phyloP scores from a whole-genome alignment of 92 coral and sea anemone species.

The Siderastrea radians region DNA sequence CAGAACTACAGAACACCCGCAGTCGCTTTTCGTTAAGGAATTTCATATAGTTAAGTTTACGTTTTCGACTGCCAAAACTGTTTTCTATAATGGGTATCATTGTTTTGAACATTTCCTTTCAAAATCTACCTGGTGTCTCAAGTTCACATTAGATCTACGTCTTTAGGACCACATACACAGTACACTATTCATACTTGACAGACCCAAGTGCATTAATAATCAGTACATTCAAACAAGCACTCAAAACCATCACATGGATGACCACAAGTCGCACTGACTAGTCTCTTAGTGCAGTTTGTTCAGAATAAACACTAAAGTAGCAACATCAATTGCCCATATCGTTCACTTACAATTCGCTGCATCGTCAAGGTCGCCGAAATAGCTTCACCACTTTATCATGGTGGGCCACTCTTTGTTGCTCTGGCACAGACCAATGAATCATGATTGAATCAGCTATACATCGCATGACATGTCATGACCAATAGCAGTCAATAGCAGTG shows the following conservation, averaged over 20 bases:
- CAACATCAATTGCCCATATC: background rate
- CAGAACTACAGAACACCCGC: constrained; percentile 20
- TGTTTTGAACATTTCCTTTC: too few species aligned
- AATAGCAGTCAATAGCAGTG: background rate
- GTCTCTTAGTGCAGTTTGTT: background rate
- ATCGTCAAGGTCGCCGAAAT: background rate
- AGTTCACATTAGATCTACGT: background rate
- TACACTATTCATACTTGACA: background rate
- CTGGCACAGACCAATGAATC: background rate
- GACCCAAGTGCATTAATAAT: too few species aligned
- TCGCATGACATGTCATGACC: background rate
- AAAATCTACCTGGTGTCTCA: background rate
- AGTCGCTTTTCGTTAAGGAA: too few species aligned
- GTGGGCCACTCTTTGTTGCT: background rate
- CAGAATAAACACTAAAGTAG: background rate
- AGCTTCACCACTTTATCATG: background rate
- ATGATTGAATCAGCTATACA: background rate
- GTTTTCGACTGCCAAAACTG: too few species aligned
- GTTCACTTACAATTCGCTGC: constrained; percentile 12
- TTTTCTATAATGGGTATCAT: too few species aligned
- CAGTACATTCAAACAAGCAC: background rate
- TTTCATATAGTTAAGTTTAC: too few species aligned
- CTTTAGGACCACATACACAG: background rate
- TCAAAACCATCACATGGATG: background rate
- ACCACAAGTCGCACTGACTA: background rate